Evolutionary conservation across 2,888 invertebrate genomes (phyloP).

Genomic region (Anoplius nigerrimus): DNA sequence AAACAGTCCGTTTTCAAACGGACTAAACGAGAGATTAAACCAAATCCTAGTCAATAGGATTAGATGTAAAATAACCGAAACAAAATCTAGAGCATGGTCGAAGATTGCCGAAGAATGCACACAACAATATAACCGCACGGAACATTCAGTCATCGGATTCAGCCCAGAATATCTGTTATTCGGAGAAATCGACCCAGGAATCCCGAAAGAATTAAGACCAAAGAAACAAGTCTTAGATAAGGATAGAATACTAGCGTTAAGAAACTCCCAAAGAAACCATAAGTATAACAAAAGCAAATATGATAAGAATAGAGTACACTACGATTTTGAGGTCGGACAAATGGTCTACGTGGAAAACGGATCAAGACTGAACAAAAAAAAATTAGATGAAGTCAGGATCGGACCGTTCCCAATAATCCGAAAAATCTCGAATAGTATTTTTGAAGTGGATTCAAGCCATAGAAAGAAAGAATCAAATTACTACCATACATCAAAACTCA

Average conservation of each 20-base stretch:
- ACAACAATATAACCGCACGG: slow-evolving; percentile 23
- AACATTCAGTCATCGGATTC: slow-evolving; percentile 17
- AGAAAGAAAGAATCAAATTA: slow-evolving; percentile 42
- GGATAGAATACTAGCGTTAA: slow-evolving; percentile 33
- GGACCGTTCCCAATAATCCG: slow-evolving; percentile 39
- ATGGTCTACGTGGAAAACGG: slow-evolving; percentile 43
- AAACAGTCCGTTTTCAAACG: slow-evolving; percentile 45
- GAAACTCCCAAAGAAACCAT: slow-evolving; percentile 35
- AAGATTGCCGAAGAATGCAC: slow-evolving; percentile 49
- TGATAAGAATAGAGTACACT: slow-evolving; percentile 25
- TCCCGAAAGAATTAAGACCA: slow-evolving; percentile 35
- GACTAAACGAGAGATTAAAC: no score
- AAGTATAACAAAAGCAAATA: slow-evolving; percentile 17
- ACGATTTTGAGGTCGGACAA: slow-evolving; percentile 39
- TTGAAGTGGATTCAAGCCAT: slow-evolving; percentile 27
- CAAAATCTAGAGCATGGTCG: slow-evolving; percentile 53
- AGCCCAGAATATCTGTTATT: slow-evolving; percentile 46
- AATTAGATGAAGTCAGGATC: slow-evolving; percentile 36
- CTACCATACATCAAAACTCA: slow-evolving; percentile 42
- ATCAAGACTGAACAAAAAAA: slow-evolving; percentile 42
- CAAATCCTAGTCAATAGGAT: slow-evolving; percentile 59
- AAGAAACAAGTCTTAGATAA: slow-evolving; percentile 18
- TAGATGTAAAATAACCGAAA: slow-evolving; percentile 57
- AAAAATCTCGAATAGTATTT: slow-evolving; percentile 36
- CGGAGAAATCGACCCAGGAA: slow-evolving; percentile 32